Evolutionary conservation across 2,888 invertebrate genomes (phyloP).

Genomic region (Leptopilina drosophilae): DNA sequence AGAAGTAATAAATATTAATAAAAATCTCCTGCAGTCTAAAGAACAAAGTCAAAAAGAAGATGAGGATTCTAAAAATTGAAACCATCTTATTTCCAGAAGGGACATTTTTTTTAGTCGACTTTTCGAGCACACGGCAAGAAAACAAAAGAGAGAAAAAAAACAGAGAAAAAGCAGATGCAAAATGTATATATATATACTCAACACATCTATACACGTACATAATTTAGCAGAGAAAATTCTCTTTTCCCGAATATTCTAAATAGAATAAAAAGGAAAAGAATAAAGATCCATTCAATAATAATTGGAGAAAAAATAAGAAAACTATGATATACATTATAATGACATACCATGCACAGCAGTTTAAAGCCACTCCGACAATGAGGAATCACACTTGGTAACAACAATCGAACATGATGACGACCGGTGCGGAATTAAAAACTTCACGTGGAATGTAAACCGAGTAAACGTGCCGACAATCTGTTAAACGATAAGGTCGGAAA

Average conservation of each 20-base stretch:
- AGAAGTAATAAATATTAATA: no score
- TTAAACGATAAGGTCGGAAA: constrained; percentile 70
- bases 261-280: no score
- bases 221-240: background rate
- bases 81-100: constrained; percentile 11
- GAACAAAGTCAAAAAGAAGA: no score
- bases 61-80: no score
- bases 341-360: constrained; percentile 64
- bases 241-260: background rate
- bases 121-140: constrained; percentile 4
- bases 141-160: constrained; percentile 17
- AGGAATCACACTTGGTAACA: constrained; percentile 32
- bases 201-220: no score
- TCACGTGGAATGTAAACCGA: constrained; percentile 68
- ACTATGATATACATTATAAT: constrained; percentile 15
- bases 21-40: no score
- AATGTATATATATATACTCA: constrained; percentile 3
- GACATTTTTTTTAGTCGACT: constrained; percentile 28
- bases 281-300: no score
- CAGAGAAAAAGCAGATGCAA: constrained; percentile 14
- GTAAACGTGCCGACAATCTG: constrained; percentile 68
- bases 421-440: constrained; percentile 69
- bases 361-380: constrained; percentile 59
- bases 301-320: constrained; percentile 6
- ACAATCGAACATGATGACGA: constrained; percentile 54